Base-by-base conservation (phyloP, 2,888 invertebrate species). In the Drosophila pullipes region DNA sequence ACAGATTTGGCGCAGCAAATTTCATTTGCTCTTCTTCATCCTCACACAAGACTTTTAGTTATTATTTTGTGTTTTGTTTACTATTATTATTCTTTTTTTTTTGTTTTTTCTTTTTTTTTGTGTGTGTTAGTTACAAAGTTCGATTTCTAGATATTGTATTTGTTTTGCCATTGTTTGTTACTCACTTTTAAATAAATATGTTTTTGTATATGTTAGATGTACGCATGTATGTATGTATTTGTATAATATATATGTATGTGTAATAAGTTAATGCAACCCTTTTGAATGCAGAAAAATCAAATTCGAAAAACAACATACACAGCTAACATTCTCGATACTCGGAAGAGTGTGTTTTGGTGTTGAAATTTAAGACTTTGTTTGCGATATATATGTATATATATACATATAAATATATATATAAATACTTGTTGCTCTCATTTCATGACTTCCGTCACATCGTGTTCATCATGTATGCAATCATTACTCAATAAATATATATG, bases 1-100 rank as follows among this genome's bases (percentile, higher is more conserved):
- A 81, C 89, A 91, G 90, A 85, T 89, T 91, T 90, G 89, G 87
- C 85, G 75, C 90, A 91, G 91, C 91, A 89, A 89, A 89, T 89
- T 89, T 71, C 58, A 89, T 89, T 89, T 85, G 91, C 89, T 67
- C 76, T 84, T 82, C 70, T 65, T 79, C 57, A 66, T 82, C 63
- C 72, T 86, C 83, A 77, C 74, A 84, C 79, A 85, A 80, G 89
- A 89, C 83, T 85, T 83, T 76, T 72, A 68, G 77, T 89, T 83
- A 65, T 69, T 78, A 64, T 69, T 44, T 54, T 57, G 37, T 57
- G 39, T 52, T 60, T 62, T 69, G 35, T 60, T 49, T 33, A 73
- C 57, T 18, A 44, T 49, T 63, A 53, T 54, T 61, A 62, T 69
- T 64, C 25, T 58, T 33, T 57, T 52, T 52, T 47, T 47, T 4